Evolutionary conservation across 92 coral and sea anemone genomes (phyloP).

Genomic region (Galaxea fascicularis): DNA sequence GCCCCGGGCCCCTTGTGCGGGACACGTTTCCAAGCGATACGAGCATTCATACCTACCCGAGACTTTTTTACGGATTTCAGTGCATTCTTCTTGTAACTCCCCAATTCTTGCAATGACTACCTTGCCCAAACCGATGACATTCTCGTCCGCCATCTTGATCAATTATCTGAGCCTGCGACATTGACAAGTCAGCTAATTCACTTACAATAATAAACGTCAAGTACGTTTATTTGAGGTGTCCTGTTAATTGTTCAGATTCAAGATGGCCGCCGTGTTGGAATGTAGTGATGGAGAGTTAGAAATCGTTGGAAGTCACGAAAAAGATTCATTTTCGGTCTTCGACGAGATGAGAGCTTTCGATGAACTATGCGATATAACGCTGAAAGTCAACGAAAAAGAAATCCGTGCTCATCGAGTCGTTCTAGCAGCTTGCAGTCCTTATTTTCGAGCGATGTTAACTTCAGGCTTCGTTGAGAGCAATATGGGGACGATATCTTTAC

Average conservation of each 20-base stretch:
- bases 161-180: neutral
- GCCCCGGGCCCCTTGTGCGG: too few species aligned
- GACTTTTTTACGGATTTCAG: constrained; percentile 24
- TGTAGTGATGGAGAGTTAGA: constrained; percentile 24
- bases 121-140: neutral
- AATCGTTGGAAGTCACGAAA: constrained; percentile 72
- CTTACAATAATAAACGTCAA: neutral
- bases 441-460: constrained; percentile 93
- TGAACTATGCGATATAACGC: constrained; percentile 86
- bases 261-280: constrained; percentile 53
- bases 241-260: neutral
- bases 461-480: constrained; percentile 82
- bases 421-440: constrained; percentile 91
- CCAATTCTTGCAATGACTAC: constrained; percentile 11
- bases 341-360: constrained; percentile 82
- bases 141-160: constrained; percentile 51
- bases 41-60: constrained; percentile 25
- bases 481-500: constrained; percentile 74
- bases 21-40: too few species aligned
- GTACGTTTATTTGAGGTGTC: neutral
- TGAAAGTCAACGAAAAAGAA: constrained; percentile 76
- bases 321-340: constrained; percentile 71
- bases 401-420: constrained; percentile 87
- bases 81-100: constrained; percentile 44
- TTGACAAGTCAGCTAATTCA: neutral